Conservation (phyloP, 1,140 invertebrate genomes). For the Conopomorpha cramerella region DNA sequence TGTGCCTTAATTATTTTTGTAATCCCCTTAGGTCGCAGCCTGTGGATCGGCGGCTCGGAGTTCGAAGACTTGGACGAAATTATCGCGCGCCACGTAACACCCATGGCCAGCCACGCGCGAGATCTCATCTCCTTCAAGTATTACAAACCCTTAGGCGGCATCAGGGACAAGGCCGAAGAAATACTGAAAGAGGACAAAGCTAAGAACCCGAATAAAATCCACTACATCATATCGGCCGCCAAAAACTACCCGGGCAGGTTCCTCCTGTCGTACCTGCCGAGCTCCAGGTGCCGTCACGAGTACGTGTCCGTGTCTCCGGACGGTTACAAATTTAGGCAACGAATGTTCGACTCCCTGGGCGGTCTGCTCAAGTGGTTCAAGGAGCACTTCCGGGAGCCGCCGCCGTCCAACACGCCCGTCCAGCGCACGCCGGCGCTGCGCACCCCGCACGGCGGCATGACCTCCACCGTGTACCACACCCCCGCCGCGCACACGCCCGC, state of each 20-base stretch:
- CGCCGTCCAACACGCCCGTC: constrained; percentile 75
- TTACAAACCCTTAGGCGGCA: constrained; percentile 76
- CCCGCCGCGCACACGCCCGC: constrained; percentile 70
- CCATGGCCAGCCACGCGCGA: constrained; percentile 90
- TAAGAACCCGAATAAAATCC: constrained; percentile 85
- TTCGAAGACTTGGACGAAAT: constrained; percentile 99
- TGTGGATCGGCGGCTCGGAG: constrained; percentile 88
- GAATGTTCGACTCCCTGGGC: constrained; percentile 85
- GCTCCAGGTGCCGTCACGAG: constrained; percentile 84
- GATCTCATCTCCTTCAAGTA: constrained; percentile 94
- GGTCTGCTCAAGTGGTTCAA: constrained; percentile 96
- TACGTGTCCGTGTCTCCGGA: constrained; percentile 90
- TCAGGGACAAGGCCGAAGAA: constrained; percentile 86
- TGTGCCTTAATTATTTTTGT: constrained; percentile 1
- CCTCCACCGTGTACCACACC: constrained; percentile 63
- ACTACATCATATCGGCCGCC: constrained; percentile 86
- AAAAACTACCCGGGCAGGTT: constrained; percentile 95
- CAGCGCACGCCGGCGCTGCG: constrained; percentile 31
- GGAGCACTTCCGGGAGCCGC: constrained; percentile 92
- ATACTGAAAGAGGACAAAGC: constrained; percentile 84
- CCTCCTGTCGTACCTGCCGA: constrained; percentile 89
- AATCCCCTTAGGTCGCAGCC: constrained; percentile 53
- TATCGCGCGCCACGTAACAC: constrained; percentile 92
- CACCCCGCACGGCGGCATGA: constrained; percentile 67
- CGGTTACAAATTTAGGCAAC: constrained; percentile 88